Evolutionary conservation across 2,797 vertebrate genomes (phyloP), one percentile per base, ranked within the genome.

Genomic region (Pteronotus mesoamericanus): DNA sequence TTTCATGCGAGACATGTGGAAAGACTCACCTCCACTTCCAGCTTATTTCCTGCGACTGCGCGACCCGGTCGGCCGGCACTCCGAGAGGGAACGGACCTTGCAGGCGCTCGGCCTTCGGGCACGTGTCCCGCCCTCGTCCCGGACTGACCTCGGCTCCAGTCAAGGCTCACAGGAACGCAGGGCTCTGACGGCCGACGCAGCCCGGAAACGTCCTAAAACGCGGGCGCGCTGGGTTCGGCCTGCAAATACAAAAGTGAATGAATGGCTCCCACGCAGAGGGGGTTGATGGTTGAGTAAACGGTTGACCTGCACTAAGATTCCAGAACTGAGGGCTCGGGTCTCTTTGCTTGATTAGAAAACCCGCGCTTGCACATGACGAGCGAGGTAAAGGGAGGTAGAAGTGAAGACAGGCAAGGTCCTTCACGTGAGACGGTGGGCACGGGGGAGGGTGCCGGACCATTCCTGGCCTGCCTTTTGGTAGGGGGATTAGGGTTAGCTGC

Each of bases 21-120:
- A 97, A 98, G 97, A 92, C 82, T 97, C 95, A 96, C 96, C 90
- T 92, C 94, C 92, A 93, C 97, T 97, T 96, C 93, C 79, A 89
- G 95, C 96, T 96, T 82, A 95, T 97, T 98, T 97, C 96, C 94
- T 57, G 86, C 89, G 95, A 90, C 75, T n/a, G 95, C 94, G 94
- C 91, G 94, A 92, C 96, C 97, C 90, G n/a, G n/a, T n/a, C 48
- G 83, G 97, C 82, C 95, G 90, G 95, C 90, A 89, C 79, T 64
- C 66, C 34, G 86, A 85, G 96, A 94, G 66, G 93, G n/a, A 32
- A 83, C 95, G 96, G 97, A 24, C 95, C 88, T 94, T 88, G 75
- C 77, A 86, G 95, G 94, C 80, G 83, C 92, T 19, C 42, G 46
- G 96, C 66, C 29, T n/a, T 66, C 39, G 26, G 97, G 90, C 78